Evolutionary conservation across 1,140 invertebrate genomes (phyloP), one percentile per base, ranked within the genome.

Genomic region (Gonatopus flavifemur): DNA sequence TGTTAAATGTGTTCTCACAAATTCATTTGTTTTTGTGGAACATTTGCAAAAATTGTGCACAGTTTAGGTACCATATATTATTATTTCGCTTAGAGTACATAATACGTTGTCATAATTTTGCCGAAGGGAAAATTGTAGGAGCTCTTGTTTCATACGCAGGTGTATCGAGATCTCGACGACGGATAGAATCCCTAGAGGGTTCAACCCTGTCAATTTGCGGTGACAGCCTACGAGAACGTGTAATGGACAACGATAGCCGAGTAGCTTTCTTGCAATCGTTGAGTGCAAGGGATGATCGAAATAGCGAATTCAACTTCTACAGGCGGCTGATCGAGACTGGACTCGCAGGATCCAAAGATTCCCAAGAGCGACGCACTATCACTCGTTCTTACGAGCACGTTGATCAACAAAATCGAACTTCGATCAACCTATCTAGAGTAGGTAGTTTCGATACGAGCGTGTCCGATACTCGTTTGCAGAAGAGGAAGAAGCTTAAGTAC

Each of bases 291-390:
- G 72, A 74, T 58, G 66, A 69, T 57, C 51, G 50, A 42, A n/a
- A n/a, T n/a, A 62, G 62, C 54, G 66, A 66, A 39, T 36, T 59
- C n/a, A 64, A 64, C 57, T 72, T 72, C 64, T 69, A 71, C 58
- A 55, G 62, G 6, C 54, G 62, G 18, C 22, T 69, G 39, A 55
- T 66, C 49, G 50, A 62, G 39, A n/a, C n/a, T n/a, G n/a, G n/a
- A n/a, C n/a, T n/a, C n/a, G n/a, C n/a, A n/a, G 54, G 44, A 52
- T 47, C 42, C 31, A n/a, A 10, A 22, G 22, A 30, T 24, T 19
- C 19, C n/a, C n/a, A 20, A 6, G 25, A 9, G 15, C 15, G 9
- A 31, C 32, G 31, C 8, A 21, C 8, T 2, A 35, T 16, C n/a
- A 6, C 15, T 10, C 47, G 30, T 41, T 64, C 58, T 15, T 24